Evolutionary conservation across 64 coral and sea anemone genomes (phyloP), one percentile per base, ranked within the genome.

Genomic region (Acropora yongei): DNA sequence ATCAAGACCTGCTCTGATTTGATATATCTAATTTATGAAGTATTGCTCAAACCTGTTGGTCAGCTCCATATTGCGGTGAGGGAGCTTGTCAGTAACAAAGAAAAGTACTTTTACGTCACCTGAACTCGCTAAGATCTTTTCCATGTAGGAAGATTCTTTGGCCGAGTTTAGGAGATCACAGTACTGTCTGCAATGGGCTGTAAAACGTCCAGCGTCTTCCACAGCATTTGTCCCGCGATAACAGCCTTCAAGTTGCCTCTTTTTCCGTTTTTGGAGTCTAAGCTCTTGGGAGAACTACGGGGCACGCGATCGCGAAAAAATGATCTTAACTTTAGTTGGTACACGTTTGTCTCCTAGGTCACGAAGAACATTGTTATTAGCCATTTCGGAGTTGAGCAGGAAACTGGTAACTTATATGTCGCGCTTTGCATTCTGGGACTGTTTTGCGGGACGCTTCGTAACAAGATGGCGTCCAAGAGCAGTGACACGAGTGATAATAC

Each of bases 91-190:
- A 55, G 40, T 1, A 14, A 83, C 80, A n/a, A 1, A 41, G 55
- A 58, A 83, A 41, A 83, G 55, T 63, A 14, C 13, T 63, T 49
- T 83, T 50, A 60, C 13, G 53, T 83, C 80, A 19, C 80, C 80
- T 50, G 80, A 47, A 83, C 30, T 83, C 39, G n/a, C 55, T 53
- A 55, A 40, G 57, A 65, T 83, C 80, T 57, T 83, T 55, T 83
- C 53, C 47, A 41, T 83, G 53, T 65, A 83, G 39, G 61, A 57
- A 16, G 39, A 42, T 60, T 83, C 47, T 16, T 53, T 83, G n/a
- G 80, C 61, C 5, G 80, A 55, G n/a, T 19, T 13, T 42, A 83
- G 80, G 41, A 58, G 46, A 49, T 60, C 39, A 57, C 55, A 55
- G 57, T 83, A 57, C 48, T 55, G 50, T 83, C 57, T 60, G 19